phyloP scores from a whole-genome alignment of 23 tunicate species.

The Styela plicata region DNA sequence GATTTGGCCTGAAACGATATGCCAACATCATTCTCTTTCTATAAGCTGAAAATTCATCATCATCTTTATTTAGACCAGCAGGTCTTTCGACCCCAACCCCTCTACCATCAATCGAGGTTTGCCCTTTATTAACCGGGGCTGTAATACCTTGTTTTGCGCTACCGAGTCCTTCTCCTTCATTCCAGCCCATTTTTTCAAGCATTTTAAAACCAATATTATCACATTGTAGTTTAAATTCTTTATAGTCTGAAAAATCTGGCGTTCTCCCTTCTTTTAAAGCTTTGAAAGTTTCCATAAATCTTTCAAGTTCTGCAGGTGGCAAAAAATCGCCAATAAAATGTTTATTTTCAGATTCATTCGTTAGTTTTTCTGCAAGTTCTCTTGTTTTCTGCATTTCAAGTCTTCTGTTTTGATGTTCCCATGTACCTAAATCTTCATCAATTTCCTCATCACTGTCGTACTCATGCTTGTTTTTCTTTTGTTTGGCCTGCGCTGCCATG shows the following conservation, averaged over 20 bases:
- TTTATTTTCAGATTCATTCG: conserved; percentile 75
- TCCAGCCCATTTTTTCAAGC: conserved; percentile 97
- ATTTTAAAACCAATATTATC: conserved; percentile 95
- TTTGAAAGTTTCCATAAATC: conserved; percentile 94
- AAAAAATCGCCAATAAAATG: conserved; percentile 94
- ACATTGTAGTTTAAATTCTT: conserved; percentile 90
- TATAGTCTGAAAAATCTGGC: conserved; percentile 93
- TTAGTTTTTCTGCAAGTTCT: conserved; percentile 79
- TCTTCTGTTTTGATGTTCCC: conserved; percentile 84
- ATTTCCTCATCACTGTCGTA: conserved; percentile 97
- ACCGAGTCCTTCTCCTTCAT: conserved; percentile 90
- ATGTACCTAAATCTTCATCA: conserved; percentile 77
- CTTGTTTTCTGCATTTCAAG: conserved; percentile 86
- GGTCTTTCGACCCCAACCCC: conserved; percentile 81
- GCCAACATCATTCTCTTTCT: conserved; percentile 96
- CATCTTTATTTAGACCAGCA: conserved; percentile 55
- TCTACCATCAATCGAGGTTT: conserved; percentile 74
- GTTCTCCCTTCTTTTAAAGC: conserved; percentile 92
- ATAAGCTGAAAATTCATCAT: conserved; percentile 89
- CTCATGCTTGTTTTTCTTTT: conserved; percentile 59
- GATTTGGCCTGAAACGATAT: conserved; percentile 85
- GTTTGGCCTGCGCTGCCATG: background rate
- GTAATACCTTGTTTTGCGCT: conserved; percentile 78
- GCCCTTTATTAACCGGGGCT: conserved; percentile 81
- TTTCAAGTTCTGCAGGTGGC: conserved; percentile 84